These are phyloP conservation scores for Ametastegia equiseti DNA, from an alignment of 2,888 invertebrate genomes.

Conservation along the genomic window DNA sequence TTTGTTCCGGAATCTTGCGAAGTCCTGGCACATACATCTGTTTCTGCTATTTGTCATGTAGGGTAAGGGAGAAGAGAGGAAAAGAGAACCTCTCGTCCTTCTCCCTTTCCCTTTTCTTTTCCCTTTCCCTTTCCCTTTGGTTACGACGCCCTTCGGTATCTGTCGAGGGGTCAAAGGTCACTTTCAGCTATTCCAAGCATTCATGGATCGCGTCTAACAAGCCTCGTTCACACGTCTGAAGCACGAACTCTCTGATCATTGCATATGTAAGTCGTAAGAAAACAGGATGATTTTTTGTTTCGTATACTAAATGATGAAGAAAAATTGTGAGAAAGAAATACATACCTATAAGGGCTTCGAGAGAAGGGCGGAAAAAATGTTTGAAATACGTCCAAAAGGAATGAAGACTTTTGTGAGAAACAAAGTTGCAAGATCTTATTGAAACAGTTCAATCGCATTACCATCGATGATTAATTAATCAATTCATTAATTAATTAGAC, in stretches of 20 bases:
- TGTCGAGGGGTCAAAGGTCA: constrained; percentile 46
- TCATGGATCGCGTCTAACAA: constrained; percentile 44
- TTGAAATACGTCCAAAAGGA: not conserved
- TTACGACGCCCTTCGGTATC: constrained; percentile 49
- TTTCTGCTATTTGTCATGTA: constrained; percentile 44
- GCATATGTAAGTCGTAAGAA: not conserved
- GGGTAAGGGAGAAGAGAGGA: not conserved
- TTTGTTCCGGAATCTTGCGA: constrained; percentile 32
- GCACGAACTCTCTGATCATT: constrained; percentile 38
- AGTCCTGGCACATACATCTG: constrained; percentile 43
- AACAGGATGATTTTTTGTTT: not conserved
- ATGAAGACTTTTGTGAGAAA: no score
- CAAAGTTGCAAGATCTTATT: no score
- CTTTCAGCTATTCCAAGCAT: constrained; percentile 29
- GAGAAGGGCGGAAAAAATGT: not conserved
- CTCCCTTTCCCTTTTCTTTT: constrained; percentile 24
- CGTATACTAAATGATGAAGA: not conserved
- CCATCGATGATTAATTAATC: not conserved
- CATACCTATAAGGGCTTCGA: no score
- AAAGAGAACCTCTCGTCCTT: constrained; percentile 22
- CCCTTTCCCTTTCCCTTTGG: constrained; percentile 27
- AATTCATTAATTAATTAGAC: not conserved
- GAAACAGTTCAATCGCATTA: not conserved
- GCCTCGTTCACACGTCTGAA: constrained; percentile 49
- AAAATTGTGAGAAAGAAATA: not conserved